Evolutionary conservation across 2,113 vertebrate species (phyloP), one percentile per base, ranked within the genome.

Genomic region (Lutjanus erythropterus): DNA sequence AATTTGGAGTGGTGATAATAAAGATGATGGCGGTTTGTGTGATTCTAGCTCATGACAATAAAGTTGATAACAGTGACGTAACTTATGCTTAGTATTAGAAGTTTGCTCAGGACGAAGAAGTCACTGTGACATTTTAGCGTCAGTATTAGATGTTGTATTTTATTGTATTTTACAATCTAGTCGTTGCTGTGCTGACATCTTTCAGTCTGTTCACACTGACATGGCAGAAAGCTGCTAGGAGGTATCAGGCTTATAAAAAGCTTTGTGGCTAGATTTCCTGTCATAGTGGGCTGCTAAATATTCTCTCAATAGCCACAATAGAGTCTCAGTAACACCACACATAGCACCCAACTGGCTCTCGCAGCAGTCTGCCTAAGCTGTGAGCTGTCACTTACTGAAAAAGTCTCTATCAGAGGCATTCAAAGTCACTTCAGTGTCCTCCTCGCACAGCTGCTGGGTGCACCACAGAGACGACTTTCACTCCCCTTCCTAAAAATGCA

Each of bases 381-480:
- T 73, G 84, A 66, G 41, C 46, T 44, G 58, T 82, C 71, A 47
- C 73, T 75, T 69, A 78, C 49, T 50, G 18, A 73, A 52, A 52
- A 81, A 58, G 33, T 71, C 39, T 80, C 75, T 62, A 59, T 83
- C 56, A 46, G 46, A 53, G 35, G 42, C 64, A 71, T 84, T 86
- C 68, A 77, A 44, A 87, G 87, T 86, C 82, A 31, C 60, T 84
- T 78, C 79, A 85, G 72, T 77, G 69, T 79, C 82, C 78, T 35
- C 44, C 18, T 80, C 67, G 15, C 78, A 55, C 94, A 95, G 94
- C 93, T 95, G 93, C 77, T 55, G 47, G 37, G 2, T 58, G 69
- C 66, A 52, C 75, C 5, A 91, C 27, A 91, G 83, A 93, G 84
- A 73, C 59, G 33, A 85, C 93, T 91, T 92, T 94, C 88, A 90